phyloP scores from a whole-genome alignment of 2,888 invertebrate genomes.

The Nipponacmea schrenckii region DNA sequence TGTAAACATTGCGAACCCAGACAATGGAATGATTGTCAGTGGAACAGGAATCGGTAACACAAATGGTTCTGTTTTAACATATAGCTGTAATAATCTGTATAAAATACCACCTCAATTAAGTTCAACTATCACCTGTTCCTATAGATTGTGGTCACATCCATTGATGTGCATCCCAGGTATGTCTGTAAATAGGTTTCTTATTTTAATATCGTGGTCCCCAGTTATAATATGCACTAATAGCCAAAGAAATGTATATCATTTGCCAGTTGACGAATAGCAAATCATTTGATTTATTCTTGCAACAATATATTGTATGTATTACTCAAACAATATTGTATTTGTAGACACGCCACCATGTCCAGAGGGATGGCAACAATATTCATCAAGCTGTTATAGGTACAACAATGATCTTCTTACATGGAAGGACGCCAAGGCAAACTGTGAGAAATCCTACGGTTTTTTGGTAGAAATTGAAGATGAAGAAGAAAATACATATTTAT shows the following conservation, averaged over 20 bases:
- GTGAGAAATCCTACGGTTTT: not conserved
- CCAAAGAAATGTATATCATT: too few species aligned
- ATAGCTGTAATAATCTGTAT: not conserved
- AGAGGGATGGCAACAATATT: not conserved
- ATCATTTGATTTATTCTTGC: too few species aligned
- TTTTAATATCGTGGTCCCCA: too few species aligned
- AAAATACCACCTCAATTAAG: not conserved
- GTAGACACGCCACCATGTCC: not conserved
- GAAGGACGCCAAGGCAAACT: not conserved
- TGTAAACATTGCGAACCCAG: too few species aligned
- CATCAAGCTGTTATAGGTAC: not conserved
- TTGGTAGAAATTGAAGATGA: not conserved
- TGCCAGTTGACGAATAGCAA: too few species aligned
- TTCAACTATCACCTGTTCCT: not conserved
- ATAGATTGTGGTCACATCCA: not conserved
- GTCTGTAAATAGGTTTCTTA: not conserved
- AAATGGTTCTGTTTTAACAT: not conserved
- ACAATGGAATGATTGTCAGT: not conserved
- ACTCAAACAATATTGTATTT: not conserved
- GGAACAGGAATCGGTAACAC: not conserved
- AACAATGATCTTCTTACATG: not conserved
- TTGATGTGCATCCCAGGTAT: not conserved
- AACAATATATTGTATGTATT: too few species aligned
- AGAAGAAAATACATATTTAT: not conserved
- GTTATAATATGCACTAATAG: too few species aligned